Percentiles rank a stretch among this genome's conserved stretches.
phyloP scores from a whole-genome alignment of 2,113 vertebrate genomes.

The Petroica traversi region DNA sequence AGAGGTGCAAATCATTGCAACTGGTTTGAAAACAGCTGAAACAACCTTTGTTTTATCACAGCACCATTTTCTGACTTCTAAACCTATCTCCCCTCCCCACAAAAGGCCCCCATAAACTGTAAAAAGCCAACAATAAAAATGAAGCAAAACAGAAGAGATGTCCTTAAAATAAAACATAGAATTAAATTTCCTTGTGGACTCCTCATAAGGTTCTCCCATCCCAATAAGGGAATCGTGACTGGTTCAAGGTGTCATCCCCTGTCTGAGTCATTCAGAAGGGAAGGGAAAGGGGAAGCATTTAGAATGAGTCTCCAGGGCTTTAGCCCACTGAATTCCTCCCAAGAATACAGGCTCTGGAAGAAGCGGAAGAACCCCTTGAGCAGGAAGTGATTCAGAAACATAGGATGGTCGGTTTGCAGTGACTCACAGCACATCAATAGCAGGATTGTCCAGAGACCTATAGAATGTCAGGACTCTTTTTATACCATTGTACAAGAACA shows the following conservation, averaged over 20 bases:
- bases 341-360: constrained; percentile 20
- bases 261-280: constrained; percentile 43
- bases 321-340: constrained; percentile 39
- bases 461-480: constrained; percentile 62
- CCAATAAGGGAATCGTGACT: neutral
- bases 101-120: neutral
- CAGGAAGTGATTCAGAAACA: constrained; percentile 79
- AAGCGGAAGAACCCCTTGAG: constrained; percentile 45
- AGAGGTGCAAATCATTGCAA: neutral
- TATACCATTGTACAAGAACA: constrained; percentile 31
- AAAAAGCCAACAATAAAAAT: neutral
- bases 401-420: constrained; percentile 49
- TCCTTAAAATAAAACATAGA: neutral
- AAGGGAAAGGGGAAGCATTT: constrained; percentile 38
- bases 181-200: neutral
- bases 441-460: constrained; percentile 65
- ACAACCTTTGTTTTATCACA: neutral
- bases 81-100: neutral
- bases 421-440: constrained; percentile 71
- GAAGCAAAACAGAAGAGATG: neutral
- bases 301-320: neutral
- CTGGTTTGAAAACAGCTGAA: neutral
- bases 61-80: neutral
- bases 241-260: constrained; percentile 24
- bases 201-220: neutral